A percentile compares a stretch with the other conserved stretches of the same genome.
These are phyloP conservation scores for Caenorhabditis sp. DNA, from an alignment of 2,888 invertebrate genomes.

Conservation along the genomic window DNA sequence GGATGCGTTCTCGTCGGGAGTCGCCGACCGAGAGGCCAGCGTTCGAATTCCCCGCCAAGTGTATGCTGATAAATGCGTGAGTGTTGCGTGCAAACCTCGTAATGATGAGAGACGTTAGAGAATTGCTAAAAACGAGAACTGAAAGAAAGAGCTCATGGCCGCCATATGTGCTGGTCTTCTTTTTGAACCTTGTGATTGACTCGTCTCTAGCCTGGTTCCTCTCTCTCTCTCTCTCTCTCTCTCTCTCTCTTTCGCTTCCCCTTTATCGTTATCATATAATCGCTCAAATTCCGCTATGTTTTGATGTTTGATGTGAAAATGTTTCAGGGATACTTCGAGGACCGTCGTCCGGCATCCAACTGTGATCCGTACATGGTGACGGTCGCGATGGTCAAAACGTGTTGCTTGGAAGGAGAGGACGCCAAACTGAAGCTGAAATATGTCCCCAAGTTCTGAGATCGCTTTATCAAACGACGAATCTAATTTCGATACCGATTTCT, in stretches of 20 bases:
- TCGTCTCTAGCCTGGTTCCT: conserved; percentile 18
- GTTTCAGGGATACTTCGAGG: conserved; percentile 74
- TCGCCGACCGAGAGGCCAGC: conserved; percentile 84
- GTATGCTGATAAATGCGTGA: conserved; percentile 70
- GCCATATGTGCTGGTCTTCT: conserved; percentile 4
- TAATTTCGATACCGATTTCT: no score
- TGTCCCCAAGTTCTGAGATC: conserved; percentile 66
- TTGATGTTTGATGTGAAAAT: conserved; percentile 14
- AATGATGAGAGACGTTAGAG: no score
- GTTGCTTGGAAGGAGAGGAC: conserved; percentile 67
- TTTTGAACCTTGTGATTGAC: conserved; percentile 12
- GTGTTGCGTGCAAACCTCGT: conserved; percentile 43
- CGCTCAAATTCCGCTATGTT: neutral
- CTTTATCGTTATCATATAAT: conserved; percentile 4
- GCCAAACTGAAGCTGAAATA: conserved; percentile 66
- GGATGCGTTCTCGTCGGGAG: conserved; percentile 88
- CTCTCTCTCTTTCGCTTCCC: conserved; percentile 2
- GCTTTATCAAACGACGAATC: no score
- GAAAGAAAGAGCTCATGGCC: conserved; percentile 74
- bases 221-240: conserved; percentile 5
- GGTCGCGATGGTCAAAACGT: conserved; percentile 67
- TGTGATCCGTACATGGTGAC: conserved; percentile 74
- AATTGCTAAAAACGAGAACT: neutral
- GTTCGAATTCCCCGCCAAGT: conserved; percentile 93
- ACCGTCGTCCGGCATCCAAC: conserved; percentile 73